phyloP scores from a whole-genome alignment of 1,140 invertebrate species.

The Mylabris phalerata region DNA sequence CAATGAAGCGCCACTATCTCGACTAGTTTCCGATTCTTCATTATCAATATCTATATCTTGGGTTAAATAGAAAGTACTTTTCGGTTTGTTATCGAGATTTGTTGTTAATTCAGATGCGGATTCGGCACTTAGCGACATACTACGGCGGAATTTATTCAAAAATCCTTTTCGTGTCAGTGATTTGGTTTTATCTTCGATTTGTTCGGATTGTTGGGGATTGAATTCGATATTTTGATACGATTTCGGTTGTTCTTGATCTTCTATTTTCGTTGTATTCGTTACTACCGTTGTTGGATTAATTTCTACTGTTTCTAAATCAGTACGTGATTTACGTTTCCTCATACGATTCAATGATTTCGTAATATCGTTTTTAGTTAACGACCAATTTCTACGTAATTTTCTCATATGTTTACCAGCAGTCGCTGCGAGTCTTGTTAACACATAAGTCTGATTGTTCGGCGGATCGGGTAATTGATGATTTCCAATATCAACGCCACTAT shows the following conservation, averaged over 20 bases:
- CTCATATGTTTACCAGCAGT: slow-evolving; percentile 35
- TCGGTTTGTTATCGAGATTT: slow-evolving; percentile 32
- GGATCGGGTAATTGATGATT: slow-evolving; percentile 51
- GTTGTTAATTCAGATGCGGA: slow-evolving; percentile 26
- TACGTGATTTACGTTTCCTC: slow-evolving; percentile 35
- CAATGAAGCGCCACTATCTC: slow-evolving; percentile 20
- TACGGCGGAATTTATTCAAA: slow-evolving; percentile 35
- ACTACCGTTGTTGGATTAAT: neutral
- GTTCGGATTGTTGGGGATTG: neutral
- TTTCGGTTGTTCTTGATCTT: neutral
- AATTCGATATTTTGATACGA: slow-evolving; percentile 6
- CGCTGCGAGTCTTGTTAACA: slow-evolving; percentile 43
- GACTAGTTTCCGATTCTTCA: slow-evolving; percentile 1
- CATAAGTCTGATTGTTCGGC: slow-evolving; percentile 47
- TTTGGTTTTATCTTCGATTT: slow-evolving; percentile 8
- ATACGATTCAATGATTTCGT: slow-evolving; percentile 38
- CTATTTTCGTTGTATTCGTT: neutral
- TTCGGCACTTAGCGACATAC: slow-evolving; percentile 34
- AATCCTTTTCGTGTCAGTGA: slow-evolving; percentile 25
- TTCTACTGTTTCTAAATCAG: slow-evolving; percentile 19
- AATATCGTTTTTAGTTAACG: slow-evolving; percentile 35
- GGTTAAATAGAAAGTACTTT: slow-evolving; percentile 59
- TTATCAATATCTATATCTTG: slow-evolving; percentile 51
- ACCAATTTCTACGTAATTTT: slow-evolving; percentile 34
- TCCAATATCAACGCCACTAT: slow-evolving; percentile 46